A percentile compares a stretch with the other conserved stretches of the same genome.
phyloP scores from a whole-genome alignment of 1,140 invertebrate genomes.

The Drosophila melanica region DNA sequence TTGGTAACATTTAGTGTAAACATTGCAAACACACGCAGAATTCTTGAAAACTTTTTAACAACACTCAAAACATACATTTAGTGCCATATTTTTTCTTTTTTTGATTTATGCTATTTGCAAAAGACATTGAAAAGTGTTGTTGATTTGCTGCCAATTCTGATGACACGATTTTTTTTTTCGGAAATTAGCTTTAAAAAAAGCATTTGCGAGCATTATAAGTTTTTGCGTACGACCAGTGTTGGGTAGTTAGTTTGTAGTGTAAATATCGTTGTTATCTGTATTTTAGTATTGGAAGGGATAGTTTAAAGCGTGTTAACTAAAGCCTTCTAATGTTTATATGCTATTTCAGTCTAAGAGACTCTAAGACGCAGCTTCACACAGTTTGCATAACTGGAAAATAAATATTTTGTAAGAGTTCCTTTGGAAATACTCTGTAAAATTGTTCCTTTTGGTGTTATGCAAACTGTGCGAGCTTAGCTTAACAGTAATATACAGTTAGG shows the following conservation, averaged over 20 bases:
- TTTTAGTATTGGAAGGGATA: constrained; percentile 17
- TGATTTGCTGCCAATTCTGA: not conserved
- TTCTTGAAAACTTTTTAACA: constrained; percentile 38
- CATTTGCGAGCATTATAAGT: not conserved
- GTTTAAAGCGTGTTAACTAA: constrained; percentile 37
- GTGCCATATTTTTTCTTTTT: not conserved
- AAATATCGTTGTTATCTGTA: constrained; percentile 12
- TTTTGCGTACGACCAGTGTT: not conserved
- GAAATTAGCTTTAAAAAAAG: constrained; percentile 18
- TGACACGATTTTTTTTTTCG: constrained; percentile 4
- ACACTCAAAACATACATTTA: constrained; percentile 20
- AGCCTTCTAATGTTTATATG: constrained; percentile 19
- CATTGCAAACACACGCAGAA: constrained; percentile 61
- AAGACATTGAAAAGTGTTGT: constrained; percentile 31
- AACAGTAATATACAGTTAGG: constrained; percentile 22
- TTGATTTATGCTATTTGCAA: constrained; percentile 19
- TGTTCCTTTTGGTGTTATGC: not conserved
- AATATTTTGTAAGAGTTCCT: not conserved
- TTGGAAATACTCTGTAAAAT: not conserved
- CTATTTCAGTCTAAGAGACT: constrained; percentile 42
- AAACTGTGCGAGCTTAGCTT: constrained; percentile 17
- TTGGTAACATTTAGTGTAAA: constrained; percentile 33
- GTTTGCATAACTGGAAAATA: not conserved
- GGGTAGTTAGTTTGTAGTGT: not conserved
- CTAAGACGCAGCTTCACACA: constrained; percentile 12